Conservation (phyloP, 2,113 vertebrate genomes). For the Cyanocitta stelleri region DNA sequence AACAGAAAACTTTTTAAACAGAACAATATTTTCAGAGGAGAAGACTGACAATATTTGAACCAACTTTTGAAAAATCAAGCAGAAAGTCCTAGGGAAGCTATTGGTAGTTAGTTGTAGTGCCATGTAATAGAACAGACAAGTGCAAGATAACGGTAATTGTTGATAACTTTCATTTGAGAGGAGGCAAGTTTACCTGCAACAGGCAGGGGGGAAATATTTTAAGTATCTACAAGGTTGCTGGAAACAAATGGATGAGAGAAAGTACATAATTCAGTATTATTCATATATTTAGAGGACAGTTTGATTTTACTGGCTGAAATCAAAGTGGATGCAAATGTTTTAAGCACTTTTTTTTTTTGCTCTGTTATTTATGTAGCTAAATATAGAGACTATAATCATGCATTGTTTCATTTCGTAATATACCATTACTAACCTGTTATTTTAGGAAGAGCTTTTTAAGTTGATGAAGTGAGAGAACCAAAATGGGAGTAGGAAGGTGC, state of each 20-base stretch:
- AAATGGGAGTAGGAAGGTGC: conserved; percentile 11
- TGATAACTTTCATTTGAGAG: not conserved
- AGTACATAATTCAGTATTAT: conserved; percentile 70
- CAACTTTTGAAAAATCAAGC: not conserved
- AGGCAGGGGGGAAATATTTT: not conserved
- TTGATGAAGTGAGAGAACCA: conserved; percentile 7
- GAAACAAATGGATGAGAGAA: conserved; percentile 24
- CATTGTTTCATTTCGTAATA: conserved; percentile 22
- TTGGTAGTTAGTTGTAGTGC: not conserved
- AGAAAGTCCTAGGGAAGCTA: not conserved
- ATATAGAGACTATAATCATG: conserved; percentile 28
- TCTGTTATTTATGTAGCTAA: conserved; percentile 56
- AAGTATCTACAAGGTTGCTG: not conserved
- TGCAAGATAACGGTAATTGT: not conserved
- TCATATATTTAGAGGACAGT: conserved; percentile 47
- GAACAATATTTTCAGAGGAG: conserved; percentile 33
- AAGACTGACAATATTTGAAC: not conserved
- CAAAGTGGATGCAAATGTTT: conserved; percentile 61
- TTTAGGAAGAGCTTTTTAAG: conserved; percentile 12
- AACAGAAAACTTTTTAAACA: conserved; percentile 14
- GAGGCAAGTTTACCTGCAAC: not conserved
- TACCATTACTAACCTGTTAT: conserved; percentile 13
- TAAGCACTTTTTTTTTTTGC: conserved; percentile 72
- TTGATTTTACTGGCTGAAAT: conserved; percentile 73
- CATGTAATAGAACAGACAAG: not conserved